Evolutionary conservation across 2,797 vertebrate species (phyloP).

Genomic region (Sparidentex hasta): DNA sequence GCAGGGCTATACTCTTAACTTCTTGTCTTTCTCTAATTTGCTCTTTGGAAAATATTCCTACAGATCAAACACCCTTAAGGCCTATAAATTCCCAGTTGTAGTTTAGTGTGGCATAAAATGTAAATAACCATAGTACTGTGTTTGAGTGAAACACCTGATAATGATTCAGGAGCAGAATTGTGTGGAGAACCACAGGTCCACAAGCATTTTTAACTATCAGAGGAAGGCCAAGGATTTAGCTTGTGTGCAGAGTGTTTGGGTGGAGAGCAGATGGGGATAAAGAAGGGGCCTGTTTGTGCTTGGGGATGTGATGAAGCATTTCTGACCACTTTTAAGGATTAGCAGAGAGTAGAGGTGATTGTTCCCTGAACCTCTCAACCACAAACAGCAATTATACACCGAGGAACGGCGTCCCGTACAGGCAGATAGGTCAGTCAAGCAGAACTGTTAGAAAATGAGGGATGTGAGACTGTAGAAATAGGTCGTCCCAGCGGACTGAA

Average conservation of each 20-base stretch:
- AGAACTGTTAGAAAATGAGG: slow-evolving; percentile 59
- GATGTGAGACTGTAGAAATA: slow-evolving; percentile 52
- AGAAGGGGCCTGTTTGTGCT: slow-evolving; percentile 26
- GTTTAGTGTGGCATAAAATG: neutral
- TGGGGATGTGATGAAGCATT: slow-evolving; percentile 56
- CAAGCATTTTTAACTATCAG: slow-evolving; percentile 13
- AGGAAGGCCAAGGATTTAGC: slow-evolving; percentile 14
- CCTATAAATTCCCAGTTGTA: neutral
- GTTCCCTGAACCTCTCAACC: slow-evolving; percentile 56
- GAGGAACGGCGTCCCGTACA: slow-evolving; percentile 41
- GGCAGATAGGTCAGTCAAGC: slow-evolving; percentile 57
- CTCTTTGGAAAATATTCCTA: neutral
- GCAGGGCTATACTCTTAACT: too few species aligned
- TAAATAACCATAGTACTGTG: slow-evolving; percentile 7
- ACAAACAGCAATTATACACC: slow-evolving; percentile 60
- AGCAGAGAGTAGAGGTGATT: slow-evolving; percentile 50
- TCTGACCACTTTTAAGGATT: slow-evolving; percentile 64
- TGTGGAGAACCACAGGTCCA: slow-evolving; percentile 29
- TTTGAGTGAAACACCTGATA: slow-evolving; percentile 19
- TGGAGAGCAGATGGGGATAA: slow-evolving; percentile 26
- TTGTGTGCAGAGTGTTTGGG: slow-evolving; percentile 1
- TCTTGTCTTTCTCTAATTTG: too few species aligned
- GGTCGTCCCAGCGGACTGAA: slow-evolving; percentile 39
- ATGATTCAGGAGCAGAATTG: slow-evolving; percentile 24
- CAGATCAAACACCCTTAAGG: neutral